Evolutionary conservation across 2,113 vertebrate genomes (phyloP).

Genomic region (Stercorarius parasiticus): DNA sequence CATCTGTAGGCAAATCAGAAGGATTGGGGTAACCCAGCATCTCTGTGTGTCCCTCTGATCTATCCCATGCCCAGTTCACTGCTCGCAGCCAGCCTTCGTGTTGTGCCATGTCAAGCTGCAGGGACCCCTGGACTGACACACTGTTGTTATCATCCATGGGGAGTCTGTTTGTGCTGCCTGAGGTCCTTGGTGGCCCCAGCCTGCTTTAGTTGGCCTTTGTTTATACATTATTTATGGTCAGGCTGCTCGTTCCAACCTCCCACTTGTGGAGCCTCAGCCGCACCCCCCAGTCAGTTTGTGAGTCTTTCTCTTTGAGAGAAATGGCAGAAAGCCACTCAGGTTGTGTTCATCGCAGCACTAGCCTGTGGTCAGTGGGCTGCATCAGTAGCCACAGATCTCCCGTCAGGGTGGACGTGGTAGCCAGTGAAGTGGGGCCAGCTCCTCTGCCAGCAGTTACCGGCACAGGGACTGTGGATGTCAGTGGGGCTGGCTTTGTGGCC

Average conservation of each 20-base stretch:
- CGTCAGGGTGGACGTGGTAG: background rate
- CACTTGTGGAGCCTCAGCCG: background rate
- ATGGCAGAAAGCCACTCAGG: background rate
- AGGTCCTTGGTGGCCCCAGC: background rate
- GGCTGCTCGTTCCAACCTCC: background rate
- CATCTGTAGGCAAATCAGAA: background rate
- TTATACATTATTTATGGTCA: background rate
- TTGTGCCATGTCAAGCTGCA: background rate
- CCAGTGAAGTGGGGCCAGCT: background rate
- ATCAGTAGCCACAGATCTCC: background rate
- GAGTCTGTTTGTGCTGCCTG: background rate
- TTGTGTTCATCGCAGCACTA: background rate
- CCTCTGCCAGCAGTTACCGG: background rate
- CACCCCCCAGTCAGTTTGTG: background rate
- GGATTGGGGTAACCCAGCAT: background rate
- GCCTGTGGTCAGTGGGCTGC: background rate
- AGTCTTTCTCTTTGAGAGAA: background rate
- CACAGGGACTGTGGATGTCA: background rate
- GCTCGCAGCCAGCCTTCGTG: background rate
- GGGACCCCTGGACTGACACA: fast-evolving
- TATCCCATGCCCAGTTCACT: background rate
- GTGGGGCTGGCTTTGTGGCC: background rate
- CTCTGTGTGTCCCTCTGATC: background rate
- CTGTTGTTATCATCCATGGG: background rate
- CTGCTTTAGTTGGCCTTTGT: background rate